Evolutionary conservation across 2,888 invertebrate genomes (phyloP).

Genomic region (Diabrotica balteata): DNA sequence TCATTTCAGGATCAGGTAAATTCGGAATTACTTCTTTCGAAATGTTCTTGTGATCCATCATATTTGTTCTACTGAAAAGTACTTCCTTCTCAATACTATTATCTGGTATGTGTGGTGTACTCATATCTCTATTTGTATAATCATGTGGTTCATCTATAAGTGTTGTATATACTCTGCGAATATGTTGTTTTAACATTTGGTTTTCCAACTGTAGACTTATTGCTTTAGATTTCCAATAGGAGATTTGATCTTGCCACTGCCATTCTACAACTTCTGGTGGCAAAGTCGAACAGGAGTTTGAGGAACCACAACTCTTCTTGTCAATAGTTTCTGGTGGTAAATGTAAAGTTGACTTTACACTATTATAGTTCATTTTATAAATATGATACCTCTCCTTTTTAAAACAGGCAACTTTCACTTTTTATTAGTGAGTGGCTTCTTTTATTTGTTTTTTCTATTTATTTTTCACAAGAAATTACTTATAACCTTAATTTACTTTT

Average conservation of each 20-base stretch:
- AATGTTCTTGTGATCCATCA: neutral
- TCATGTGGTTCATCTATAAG: slow-evolving; percentile 41
- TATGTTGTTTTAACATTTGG: slow-evolving; percentile 63
- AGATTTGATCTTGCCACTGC: slow-evolving; percentile 66
- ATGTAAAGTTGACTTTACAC: too few species aligned
- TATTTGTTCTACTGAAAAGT: too few species aligned
- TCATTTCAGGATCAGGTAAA: slow-evolving; percentile 49
- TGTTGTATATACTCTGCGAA: slow-evolving; percentile 55
- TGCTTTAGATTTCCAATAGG: slow-evolving; percentile 70
- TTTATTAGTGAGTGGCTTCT: too few species aligned
- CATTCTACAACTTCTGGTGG: slow-evolving; percentile 54
- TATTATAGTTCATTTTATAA: too few species aligned
- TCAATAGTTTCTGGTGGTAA: too few species aligned
- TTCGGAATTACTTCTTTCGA: slow-evolving; percentile 56
- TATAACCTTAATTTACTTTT: too few species aligned
- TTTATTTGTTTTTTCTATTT: too few species aligned
- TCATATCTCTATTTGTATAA: slow-evolving; percentile 36
- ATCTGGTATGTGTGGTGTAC: slow-evolving; percentile 28
- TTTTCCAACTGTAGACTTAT: slow-evolving; percentile 67
- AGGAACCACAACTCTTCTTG: too few species aligned
- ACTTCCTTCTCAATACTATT: slow-evolving; percentile 35
- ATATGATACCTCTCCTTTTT: too few species aligned
- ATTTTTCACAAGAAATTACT: too few species aligned
- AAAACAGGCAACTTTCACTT: too few species aligned
- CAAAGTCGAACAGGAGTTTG: slow-evolving; percentile 17